phyloP scores from a whole-genome alignment of 2,888 invertebrate species.

The Ophioninae sp. region DNA sequence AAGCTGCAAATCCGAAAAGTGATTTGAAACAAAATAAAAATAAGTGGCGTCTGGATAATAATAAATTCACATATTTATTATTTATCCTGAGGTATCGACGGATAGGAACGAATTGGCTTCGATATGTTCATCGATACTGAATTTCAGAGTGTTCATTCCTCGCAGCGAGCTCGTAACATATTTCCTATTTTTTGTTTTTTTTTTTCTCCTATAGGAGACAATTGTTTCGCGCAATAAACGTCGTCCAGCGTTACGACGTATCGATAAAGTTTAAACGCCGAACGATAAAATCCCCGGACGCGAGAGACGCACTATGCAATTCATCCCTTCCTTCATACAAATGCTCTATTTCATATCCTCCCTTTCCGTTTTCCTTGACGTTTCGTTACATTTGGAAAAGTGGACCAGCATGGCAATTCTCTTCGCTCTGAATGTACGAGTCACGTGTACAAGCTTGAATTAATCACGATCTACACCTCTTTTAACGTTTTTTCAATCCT shows the following conservation, averaged over 20 bases:
- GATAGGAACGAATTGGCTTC: conserved; percentile 47
- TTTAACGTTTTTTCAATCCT: not conserved
- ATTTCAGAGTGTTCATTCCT: conserved; percentile 68
- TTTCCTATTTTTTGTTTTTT: not conserved
- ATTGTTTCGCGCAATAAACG: conserved; percentile 75
- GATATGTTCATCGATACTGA: conserved; percentile 67
- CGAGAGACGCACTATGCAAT: conserved; percentile 33
- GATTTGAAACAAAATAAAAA: not conserved
- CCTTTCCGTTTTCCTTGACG: not conserved
- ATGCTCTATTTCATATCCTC: not conserved
- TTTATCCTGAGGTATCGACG: not conserved
- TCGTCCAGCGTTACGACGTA: conserved; percentile 72
- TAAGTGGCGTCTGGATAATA: too few relatives aligned
- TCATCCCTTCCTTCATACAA: not conserved
- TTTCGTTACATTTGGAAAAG: conserved; percentile 40
- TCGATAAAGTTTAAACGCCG: conserved; percentile 74
- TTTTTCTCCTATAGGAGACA: conserved; percentile 69
- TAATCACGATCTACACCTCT: conserved; percentile 48
- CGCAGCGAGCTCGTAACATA: not conserved
- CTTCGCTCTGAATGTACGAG: conserved; percentile 7
- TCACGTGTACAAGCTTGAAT: conserved; percentile 14
- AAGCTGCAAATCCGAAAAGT: not conserved
- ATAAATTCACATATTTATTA: not conserved
- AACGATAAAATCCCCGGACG: conserved; percentile 66
- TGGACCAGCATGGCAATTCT: conserved; percentile 13